Conservation (phyloP, 2,797 vertebrate genomes). For the Diplodus puntazzo region DNA sequence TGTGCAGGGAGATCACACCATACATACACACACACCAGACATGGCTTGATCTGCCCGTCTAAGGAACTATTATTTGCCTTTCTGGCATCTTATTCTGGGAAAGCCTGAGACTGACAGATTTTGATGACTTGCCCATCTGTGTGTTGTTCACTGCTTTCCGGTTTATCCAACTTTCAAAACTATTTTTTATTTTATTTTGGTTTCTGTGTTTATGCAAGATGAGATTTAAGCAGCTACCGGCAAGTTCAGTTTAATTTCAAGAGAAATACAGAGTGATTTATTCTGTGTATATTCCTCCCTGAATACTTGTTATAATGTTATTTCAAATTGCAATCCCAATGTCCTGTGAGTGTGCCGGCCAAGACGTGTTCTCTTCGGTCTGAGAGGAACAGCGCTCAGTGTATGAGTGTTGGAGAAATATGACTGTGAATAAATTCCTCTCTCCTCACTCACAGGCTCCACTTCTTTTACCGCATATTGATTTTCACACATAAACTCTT, state of each 20-base stretch:
- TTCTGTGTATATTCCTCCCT: neutral
- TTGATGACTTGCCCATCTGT: slow-evolving; percentile 27
- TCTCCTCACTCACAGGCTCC: slow-evolving; percentile 19
- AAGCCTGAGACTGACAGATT: slow-evolving; percentile 12
- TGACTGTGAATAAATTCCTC: slow-evolving; percentile 35
- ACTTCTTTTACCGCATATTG: slow-evolving; percentile 29
- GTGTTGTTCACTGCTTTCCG: slow-evolving; percentile 7
- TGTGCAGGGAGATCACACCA: neutral
- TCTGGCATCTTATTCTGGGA: slow-evolving; percentile 24
- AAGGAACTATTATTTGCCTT: neutral
- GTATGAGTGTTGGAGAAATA: neutral
- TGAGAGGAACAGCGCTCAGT: slow-evolving; percentile 2
- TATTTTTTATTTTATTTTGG: too few relatives aligned
- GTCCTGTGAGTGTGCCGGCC: neutral
- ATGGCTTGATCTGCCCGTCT: neutral
- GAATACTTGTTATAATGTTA: neutral
- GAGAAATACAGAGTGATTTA: neutral
- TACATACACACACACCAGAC: slow-evolving; percentile 1
- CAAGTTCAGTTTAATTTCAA: neutral
- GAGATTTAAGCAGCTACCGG: neutral
- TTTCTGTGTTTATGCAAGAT: neutral
- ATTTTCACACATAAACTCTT: slow-evolving; percentile 21
- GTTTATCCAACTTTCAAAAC: slow-evolving; percentile 30
- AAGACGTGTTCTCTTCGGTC: slow-evolving; percentile 10
- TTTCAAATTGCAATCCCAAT: neutral